Conservation (phyloP, 2,797 vertebrate species). For the Parauchenoglanis punctatus region DNA sequence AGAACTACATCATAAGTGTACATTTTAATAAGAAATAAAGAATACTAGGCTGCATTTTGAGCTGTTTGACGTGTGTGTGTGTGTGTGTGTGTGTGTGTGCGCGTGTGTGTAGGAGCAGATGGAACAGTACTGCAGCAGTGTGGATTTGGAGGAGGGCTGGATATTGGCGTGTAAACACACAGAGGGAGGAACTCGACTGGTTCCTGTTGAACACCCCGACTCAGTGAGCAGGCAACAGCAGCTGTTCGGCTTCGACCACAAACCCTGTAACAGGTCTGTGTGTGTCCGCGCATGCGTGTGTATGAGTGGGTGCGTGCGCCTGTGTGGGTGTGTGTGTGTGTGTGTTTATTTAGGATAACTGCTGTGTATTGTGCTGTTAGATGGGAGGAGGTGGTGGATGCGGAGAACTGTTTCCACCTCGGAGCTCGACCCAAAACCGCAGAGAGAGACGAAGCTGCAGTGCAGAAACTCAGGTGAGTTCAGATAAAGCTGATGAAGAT, state of each 20-base stretch:
- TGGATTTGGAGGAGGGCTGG: slow-evolving; percentile 91
- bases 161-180: slow-evolving; percentile 91
- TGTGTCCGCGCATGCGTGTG: not conserved
- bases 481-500: not conserved
- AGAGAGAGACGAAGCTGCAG: slow-evolving; percentile 80
- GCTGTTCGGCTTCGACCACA: slow-evolving; percentile 93
- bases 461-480: slow-evolving; percentile 89
- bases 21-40: not conserved
- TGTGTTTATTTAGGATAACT: not conserved
- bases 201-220: slow-evolving; percentile 89
- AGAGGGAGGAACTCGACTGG: slow-evolving; percentile 90
- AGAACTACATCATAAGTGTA: not conserved
- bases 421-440: slow-evolving; percentile 84
- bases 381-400: slow-evolving; percentile 95
- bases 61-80: not conserved
- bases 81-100: slow-evolving; percentile 1
- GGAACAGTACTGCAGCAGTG: slow-evolving; percentile 84
- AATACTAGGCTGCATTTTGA: not conserved
- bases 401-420: slow-evolving; percentile 85
- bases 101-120: slow-evolving; percentile 84
- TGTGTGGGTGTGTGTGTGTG: not conserved
- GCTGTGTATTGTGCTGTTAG: slow-evolving; percentile 58
- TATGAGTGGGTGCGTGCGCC: not conserved
- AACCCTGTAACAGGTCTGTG: slow-evolving; percentile 83
- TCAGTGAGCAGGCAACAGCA: slow-evolving; percentile 88